Evolutionary conservation across 2,113 vertebrate genomes (phyloP).

Genomic region (Delphinapterus leucas): DNA sequence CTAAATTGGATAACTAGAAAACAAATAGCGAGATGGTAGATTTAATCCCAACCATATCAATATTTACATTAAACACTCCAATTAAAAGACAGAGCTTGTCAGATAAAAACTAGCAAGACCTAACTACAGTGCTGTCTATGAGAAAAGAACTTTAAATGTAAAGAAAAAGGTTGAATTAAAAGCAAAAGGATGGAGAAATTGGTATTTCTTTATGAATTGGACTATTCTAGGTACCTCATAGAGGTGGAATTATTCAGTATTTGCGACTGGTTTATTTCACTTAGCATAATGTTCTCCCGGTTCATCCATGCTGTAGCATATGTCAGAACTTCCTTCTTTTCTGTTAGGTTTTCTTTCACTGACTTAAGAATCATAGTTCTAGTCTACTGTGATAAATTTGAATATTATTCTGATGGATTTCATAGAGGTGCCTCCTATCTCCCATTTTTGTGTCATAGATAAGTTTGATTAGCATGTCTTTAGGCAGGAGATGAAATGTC

Average conservation of each 20-base stretch:
- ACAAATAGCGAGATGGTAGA: not conserved
- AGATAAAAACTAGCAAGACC: not conserved
- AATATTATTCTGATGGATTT: not conserved
- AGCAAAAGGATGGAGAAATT: not conserved
- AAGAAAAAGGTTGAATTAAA: not conserved
- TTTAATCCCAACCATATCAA: not conserved
- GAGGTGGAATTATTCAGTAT: not conserved
- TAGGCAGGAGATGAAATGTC: not conserved
- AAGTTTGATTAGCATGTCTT: not conserved
- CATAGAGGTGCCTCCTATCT: not conserved
- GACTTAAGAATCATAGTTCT: not conserved
- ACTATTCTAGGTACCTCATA: not conserved
- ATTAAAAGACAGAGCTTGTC: not conserved
- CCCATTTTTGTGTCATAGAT: not conserved
- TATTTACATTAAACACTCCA: not conserved
- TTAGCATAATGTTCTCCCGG: not conserved
- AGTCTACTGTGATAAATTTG: not conserved
- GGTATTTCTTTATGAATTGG: not conserved
- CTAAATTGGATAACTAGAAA: not conserved
- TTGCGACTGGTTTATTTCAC: not conserved
- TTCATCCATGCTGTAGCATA: not conserved
- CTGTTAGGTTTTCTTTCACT: not conserved
- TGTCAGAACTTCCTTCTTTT: not conserved
- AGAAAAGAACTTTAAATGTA: not conserved
- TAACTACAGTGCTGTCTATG: not conserved